Conservation (phyloP, 1,140 invertebrate species). For the Cydia fagiglandana region DNA sequence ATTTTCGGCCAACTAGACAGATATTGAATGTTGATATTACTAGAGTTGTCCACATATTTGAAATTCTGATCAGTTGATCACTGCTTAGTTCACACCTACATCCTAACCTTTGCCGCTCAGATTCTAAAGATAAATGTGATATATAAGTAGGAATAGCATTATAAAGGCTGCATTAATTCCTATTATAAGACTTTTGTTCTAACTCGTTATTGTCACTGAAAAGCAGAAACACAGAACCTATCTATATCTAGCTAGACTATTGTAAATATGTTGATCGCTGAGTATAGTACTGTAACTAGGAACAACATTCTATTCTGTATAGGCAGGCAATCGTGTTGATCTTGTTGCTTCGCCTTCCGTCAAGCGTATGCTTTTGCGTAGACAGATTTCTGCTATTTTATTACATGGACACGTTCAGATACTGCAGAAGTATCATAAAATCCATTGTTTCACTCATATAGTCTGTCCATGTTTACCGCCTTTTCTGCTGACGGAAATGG, state of each 20-base stretch:
- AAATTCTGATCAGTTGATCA: conserved; percentile 18
- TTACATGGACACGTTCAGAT: too few relatives aligned
- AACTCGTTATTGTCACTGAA: background rate
- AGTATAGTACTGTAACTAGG: background rate
- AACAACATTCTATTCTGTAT: conserved; percentile 1
- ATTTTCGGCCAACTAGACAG: too few relatives aligned
- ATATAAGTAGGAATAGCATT: background rate
- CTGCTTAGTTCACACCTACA: background rate
- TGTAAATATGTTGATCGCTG: conserved; percentile 5
- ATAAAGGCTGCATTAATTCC: background rate
- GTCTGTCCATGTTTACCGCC: too few relatives aligned
- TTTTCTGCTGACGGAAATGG: too few relatives aligned
- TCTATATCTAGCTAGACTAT: background rate
- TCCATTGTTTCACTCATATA: too few relatives aligned
- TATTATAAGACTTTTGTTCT: background rate
- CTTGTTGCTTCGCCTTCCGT: background rate
- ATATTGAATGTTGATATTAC: conserved; percentile 10
- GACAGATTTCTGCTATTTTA: too few relatives aligned
- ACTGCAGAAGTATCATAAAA: too few relatives aligned
- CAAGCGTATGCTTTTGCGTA: too few relatives aligned
- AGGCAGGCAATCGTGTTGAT: too few relatives aligned
- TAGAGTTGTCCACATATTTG: background rate
- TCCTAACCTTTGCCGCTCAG: background rate
- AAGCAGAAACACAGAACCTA: too few relatives aligned
- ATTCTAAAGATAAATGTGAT: background rate